Conservation (phyloP, 2,888 invertebrate genomes). For the Serrognathus titanus region DNA sequence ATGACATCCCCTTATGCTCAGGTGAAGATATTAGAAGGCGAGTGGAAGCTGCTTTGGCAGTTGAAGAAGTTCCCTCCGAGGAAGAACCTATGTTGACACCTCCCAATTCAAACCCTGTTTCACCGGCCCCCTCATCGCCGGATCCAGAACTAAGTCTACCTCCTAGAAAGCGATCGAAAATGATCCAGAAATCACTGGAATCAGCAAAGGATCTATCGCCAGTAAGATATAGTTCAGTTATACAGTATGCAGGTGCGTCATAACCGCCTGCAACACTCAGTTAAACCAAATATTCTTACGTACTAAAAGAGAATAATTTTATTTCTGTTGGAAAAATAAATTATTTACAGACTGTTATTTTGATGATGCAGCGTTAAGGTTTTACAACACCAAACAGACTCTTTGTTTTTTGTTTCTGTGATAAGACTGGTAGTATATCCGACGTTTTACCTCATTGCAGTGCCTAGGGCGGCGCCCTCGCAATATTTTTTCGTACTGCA, state of each 20-base stretch:
- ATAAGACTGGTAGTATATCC: constrained; percentile 40
- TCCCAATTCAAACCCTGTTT: constrained; percentile 57
- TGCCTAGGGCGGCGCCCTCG: constrained; percentile 46
- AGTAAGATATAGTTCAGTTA: constrained; percentile 66
- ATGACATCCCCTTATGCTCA: constrained; percentile 44
- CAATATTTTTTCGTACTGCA: constrained; percentile 35
- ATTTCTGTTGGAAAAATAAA: not conserved
- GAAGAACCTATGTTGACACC: constrained; percentile 56
- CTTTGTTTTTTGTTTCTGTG: constrained; percentile 45
- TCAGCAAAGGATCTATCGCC: constrained; percentile 30
- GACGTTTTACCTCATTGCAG: constrained; percentile 50
- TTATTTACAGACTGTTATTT: too few species aligned
- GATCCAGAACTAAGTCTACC: constrained; percentile 66
- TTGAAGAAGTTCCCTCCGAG: constrained; percentile 54
- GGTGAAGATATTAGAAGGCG: constrained; percentile 58
- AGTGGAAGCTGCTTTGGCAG: constrained; percentile 62
- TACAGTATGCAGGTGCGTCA: constrained; percentile 77
- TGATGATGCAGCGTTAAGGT: too few species aligned
- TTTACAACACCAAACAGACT: not conserved
- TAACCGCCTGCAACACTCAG: constrained; percentile 34
- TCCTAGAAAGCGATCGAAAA: constrained; percentile 72
- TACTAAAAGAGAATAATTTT: not conserved
- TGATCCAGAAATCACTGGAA: constrained; percentile 69
- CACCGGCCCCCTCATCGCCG: constrained; percentile 49
- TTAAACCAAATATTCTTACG: not conserved